phyloP scores from a whole-genome alignment of 2,888 invertebrate genomes.

The Cerastoderma edule region DNA sequence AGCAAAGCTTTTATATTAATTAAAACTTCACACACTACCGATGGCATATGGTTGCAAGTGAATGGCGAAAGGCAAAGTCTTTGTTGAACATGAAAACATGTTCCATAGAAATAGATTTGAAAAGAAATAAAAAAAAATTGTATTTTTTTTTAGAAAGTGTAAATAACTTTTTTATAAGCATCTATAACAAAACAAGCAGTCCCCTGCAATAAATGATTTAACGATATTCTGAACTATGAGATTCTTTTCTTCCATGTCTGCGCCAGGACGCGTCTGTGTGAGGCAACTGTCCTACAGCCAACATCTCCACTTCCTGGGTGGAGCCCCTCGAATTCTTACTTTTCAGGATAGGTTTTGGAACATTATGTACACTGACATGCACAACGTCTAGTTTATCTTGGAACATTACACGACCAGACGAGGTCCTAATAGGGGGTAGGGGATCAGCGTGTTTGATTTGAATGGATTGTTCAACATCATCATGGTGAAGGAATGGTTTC shows the following conservation, averaged over 20 bases:
- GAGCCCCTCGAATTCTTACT: conserved; percentile 44
- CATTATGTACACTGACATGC: conserved; percentile 64
- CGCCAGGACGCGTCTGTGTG: conserved; percentile 63
- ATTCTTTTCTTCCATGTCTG: conserved; percentile 68
- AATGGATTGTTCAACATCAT: conserved; percentile 56
- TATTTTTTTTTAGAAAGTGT: background rate
- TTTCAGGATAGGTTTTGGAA: conserved; percentile 52
- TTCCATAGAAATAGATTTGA: background rate
- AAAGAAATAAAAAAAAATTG: background rate
- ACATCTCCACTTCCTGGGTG: conserved; percentile 69
- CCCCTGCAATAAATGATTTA: conserved; percentile 8
- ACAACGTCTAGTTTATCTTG: conserved; percentile 62
- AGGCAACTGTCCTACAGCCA: conserved; percentile 76
- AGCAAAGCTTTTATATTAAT: too few species aligned
- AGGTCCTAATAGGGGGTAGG: conserved; percentile 68
- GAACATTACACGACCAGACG: conserved; percentile 55
- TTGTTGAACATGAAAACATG: background rate
- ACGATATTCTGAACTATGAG: conserved; percentile 73
- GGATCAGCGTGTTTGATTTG: conserved; percentile 61
- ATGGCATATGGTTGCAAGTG: conserved; percentile 3
- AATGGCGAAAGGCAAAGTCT: background rate
- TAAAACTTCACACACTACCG: too few species aligned
- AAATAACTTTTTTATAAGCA: background rate
- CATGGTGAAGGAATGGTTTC: conserved; percentile 67
- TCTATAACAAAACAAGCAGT: background rate